These are phyloP conservation scores for Blastobasis lacticolella DNA, from an alignment of 2,888 invertebrate genomes.

Conservation along the genomic window DNA sequence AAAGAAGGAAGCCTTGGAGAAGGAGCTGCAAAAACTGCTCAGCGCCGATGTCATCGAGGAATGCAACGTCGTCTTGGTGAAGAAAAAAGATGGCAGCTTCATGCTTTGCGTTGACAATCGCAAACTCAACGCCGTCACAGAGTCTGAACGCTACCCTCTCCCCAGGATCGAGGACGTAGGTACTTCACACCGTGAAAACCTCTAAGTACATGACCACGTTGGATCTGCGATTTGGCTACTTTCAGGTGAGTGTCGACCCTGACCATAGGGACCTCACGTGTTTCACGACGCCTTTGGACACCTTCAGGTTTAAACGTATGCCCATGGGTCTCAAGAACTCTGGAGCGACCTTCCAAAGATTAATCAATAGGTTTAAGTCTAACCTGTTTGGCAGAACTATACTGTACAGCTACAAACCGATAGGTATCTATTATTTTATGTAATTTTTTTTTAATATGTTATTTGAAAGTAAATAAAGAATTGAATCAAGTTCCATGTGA, in stretches of 20 bases:
- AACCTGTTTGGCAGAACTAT: constrained; percentile 7
- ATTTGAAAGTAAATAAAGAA: too few relatives aligned
- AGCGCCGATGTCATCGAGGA: too few relatives aligned
- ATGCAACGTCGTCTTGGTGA: constrained; percentile 20
- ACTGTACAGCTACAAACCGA: too few relatives aligned
- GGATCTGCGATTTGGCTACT: constrained; percentile 19
- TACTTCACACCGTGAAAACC: constrained; percentile 19
- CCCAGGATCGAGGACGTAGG: constrained; percentile 22
- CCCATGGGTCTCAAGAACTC: constrained; percentile 18
- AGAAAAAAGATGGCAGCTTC: constrained; percentile 18
- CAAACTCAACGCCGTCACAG: constrained; percentile 24
- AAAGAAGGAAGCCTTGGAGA: too few relatives aligned
- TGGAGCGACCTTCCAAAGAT: too few relatives aligned
- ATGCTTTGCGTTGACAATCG: constrained; percentile 27
- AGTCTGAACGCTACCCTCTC: constrained; percentile 21
- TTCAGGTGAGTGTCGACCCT: constrained; percentile 14
- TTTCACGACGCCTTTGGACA: constrained; percentile 15
- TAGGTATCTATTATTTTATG: too few relatives aligned
- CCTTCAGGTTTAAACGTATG: constrained; percentile 19
- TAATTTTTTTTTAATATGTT: too few relatives aligned
- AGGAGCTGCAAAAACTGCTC: constrained; percentile 21
- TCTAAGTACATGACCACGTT: constrained; percentile 16
- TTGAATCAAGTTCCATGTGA: too few relatives aligned
- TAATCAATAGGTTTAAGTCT: constrained; percentile 17
- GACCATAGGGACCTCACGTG: constrained; percentile 16